phyloP scores from a whole-genome alignment of 2,113 vertebrate genomes.

The Bufo gargarizans region DNA sequence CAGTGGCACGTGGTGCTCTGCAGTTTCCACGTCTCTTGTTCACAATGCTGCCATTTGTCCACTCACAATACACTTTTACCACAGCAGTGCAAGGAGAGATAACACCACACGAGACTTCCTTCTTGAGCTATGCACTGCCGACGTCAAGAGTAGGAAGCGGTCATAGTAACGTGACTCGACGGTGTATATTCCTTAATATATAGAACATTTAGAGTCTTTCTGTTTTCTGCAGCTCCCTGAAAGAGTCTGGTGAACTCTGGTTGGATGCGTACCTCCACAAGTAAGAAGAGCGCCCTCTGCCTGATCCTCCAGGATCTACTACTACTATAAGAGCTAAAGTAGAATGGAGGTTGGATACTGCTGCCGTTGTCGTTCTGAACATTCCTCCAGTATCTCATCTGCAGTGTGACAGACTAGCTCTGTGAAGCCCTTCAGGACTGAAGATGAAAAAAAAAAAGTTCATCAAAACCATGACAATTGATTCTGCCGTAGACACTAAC shows the following conservation, averaged over 20 bases:
- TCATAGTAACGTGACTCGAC: too few relatives aligned
- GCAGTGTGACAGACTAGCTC: not conserved
- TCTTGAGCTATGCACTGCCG: too few relatives aligned
- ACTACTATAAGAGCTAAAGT: too few relatives aligned
- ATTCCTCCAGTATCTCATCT: not conserved
- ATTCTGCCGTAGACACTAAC: not conserved
- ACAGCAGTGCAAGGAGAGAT: too few relatives aligned
- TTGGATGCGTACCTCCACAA: slow-evolving; percentile 80
- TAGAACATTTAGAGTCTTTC: not conserved
- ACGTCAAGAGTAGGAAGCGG: too few relatives aligned
- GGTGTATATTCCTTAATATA: not conserved
- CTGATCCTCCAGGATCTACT: not conserved
- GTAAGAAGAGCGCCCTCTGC: slow-evolving; percentile 61
- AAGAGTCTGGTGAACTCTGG: slow-evolving; percentile 82
- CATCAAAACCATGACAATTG: not conserved
- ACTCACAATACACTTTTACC: too few relatives aligned
- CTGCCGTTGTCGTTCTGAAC: not conserved
- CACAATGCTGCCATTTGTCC: too few relatives aligned
- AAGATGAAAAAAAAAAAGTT: not conserved
- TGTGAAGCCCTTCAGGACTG: not conserved
- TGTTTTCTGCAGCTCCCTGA: slow-evolving; percentile 75
- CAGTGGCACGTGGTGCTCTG: too few relatives aligned
- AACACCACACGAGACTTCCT: too few relatives aligned
- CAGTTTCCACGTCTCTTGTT: too few relatives aligned
- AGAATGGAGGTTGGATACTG: not conserved